Evolutionary conservation across 2,888 invertebrate genomes (phyloP).

Genomic region (Trichogramma dendrolimi): DNA sequence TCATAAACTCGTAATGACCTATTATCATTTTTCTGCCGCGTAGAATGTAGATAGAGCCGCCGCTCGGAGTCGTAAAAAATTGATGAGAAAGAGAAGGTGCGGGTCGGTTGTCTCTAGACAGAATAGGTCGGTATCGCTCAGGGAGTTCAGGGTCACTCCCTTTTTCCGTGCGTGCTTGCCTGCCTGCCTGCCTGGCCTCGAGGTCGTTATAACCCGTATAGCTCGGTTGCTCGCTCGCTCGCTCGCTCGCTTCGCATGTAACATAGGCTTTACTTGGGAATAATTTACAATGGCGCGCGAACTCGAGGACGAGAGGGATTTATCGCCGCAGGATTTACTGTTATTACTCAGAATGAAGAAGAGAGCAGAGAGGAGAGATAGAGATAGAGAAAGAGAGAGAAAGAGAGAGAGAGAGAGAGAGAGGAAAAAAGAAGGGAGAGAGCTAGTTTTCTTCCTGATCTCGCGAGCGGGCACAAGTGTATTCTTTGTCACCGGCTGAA

Average conservation of each 20-base stretch:
- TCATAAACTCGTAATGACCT: no score
- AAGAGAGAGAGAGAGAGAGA: background rate
- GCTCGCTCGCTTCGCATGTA: no score
- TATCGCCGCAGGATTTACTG: slow-evolving; percentile 50
- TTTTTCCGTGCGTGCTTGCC: background rate
- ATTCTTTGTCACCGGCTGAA: background rate
- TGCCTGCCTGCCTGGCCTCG: no score
- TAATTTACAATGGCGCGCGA: slow-evolving; percentile 38
- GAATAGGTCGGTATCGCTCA: no score
- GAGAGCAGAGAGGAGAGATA: background rate
- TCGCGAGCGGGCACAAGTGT: background rate
- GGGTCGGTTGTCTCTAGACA: no score
- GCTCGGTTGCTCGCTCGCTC: no score
- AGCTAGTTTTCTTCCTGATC: background rate
- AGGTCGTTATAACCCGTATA: no score
- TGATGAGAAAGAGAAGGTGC: no score
- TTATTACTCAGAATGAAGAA: slow-evolving; percentile 46
- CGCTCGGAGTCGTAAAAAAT: no score
- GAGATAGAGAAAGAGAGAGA: background rate
- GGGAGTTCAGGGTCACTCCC: slow-evolving; percentile 16
- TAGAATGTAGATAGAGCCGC: no score
- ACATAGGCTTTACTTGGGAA: slow-evolving; percentile 31
- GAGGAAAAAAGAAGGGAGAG: background rate
- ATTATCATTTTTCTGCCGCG: no score
- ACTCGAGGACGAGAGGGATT: slow-evolving; percentile 38